These are phyloP conservation scores for Tiphia femorata DNA, from an alignment of 2,888 invertebrate genomes.

Conservation along the genomic window DNA sequence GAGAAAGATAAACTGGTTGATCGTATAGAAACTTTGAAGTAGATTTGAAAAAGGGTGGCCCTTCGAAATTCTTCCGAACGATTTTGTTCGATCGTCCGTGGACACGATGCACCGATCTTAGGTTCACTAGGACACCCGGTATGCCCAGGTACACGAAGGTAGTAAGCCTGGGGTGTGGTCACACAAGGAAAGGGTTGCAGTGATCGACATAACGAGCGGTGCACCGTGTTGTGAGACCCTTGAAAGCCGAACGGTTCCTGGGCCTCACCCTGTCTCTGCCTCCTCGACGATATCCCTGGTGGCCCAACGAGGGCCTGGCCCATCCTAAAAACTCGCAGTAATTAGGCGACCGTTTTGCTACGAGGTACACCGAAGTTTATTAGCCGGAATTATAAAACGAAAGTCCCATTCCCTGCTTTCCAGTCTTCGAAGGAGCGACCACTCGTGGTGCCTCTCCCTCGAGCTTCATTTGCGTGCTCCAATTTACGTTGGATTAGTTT, in stretches of 20 bases:
- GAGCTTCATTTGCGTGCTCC: slow-evolving; percentile 35
- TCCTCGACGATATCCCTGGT: slow-evolving; percentile 25
- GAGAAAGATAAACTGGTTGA: too few relatives aligned
- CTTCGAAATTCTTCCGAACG: too few relatives aligned
- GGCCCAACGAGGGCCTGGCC: background rate
- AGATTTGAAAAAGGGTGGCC: too few relatives aligned
- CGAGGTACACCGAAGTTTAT: slow-evolving; percentile 31
- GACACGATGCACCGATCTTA: too few relatives aligned
- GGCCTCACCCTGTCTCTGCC: background rate
- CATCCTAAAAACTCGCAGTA: slow-evolving; percentile 36
- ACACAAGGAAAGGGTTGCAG: slow-evolving; percentile 38
- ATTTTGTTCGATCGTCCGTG: too few relatives aligned
- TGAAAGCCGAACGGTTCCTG: background rate
- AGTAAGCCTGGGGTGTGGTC: background rate
- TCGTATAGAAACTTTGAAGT: too few relatives aligned
- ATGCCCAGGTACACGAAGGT: slow-evolving; percentile 23
- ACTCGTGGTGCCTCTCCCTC: background rate
- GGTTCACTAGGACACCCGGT: slow-evolving; percentile 2
- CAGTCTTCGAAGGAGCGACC: background rate
- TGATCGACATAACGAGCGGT: slow-evolving; percentile 40
- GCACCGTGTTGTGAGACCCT: slow-evolving; percentile 2
- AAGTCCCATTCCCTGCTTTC: too few relatives aligned
- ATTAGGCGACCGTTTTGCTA: slow-evolving; percentile 38
- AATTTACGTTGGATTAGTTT: slow-evolving; percentile 47
- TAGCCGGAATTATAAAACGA: slow-evolving; percentile 42